Percentiles rank a stretch among this genome's conserved stretches.
These are phyloP conservation scores for Microdon myrmicae DNA, from an alignment of 2,888 invertebrate genomes.

Conservation along the genomic window DNA sequence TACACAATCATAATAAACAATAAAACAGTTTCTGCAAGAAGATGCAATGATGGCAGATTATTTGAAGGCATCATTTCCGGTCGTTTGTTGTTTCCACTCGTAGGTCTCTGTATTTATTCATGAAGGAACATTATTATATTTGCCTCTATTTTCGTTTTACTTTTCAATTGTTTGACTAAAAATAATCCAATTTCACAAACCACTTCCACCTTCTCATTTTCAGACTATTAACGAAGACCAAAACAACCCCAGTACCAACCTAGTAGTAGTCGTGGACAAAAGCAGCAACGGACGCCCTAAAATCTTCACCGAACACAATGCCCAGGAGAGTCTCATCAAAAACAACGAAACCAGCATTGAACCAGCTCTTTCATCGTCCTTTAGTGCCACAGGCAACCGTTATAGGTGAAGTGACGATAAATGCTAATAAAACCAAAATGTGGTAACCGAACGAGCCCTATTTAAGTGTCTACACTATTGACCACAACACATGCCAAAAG, in stretches of 20 bases:
- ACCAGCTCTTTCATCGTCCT: conserved; percentile 36
- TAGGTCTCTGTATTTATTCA: too few relatives aligned
- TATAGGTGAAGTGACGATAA: too few relatives aligned
- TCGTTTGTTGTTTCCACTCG: too few relatives aligned
- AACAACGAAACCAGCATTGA: conserved; percentile 62
- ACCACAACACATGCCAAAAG: too few relatives aligned
- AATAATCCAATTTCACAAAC: too few relatives aligned
- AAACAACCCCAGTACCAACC: conserved; percentile 57
- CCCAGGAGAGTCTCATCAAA: conserved; percentile 58
- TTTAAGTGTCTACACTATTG: too few relatives aligned
- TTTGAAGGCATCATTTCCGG: neutral
- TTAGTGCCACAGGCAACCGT: conserved; percentile 8
- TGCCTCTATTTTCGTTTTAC: too few relatives aligned
- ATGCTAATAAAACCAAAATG: too few relatives aligned
- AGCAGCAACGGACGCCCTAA: conserved; percentile 59
- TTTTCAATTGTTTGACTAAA: neutral
- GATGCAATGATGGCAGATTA: neutral
- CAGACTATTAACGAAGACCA: conserved; percentile 52
- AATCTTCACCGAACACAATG: conserved; percentile 58
- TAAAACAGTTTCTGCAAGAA: neutral
- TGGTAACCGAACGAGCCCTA: too few relatives aligned
- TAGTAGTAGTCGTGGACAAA: conserved; percentile 63
- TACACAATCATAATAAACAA: neutral
- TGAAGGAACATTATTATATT: too few relatives aligned
- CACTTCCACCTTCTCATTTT: neutral